A percentile compares a stretch with the other conserved stretches of the same genome.
phyloP scores from a whole-genome alignment of 2,797 vertebrate genomes.

The Girardinus metallicus region DNA sequence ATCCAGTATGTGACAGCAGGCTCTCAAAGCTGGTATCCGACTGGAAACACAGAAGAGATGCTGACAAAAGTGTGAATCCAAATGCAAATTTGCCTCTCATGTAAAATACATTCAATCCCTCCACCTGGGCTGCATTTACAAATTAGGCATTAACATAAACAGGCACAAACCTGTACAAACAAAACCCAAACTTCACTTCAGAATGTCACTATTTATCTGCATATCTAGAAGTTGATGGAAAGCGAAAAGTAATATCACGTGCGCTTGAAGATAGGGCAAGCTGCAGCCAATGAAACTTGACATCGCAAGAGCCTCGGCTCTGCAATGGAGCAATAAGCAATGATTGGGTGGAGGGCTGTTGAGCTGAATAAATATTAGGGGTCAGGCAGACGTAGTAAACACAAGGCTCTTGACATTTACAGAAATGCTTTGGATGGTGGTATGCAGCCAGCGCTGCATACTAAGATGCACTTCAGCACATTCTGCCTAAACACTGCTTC shows the following conservation, averaged over 20 bases:
- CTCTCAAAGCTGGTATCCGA: slow-evolving; percentile 1
- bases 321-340: slow-evolving; percentile 70
- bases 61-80: slow-evolving; percentile 31
- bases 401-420: slow-evolving; percentile 74
- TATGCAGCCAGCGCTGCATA: slow-evolving; percentile 49
- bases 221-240: slow-evolving; percentile 70
- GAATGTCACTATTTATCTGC: slow-evolving; percentile 77
- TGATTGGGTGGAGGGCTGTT: slow-evolving; percentile 66
- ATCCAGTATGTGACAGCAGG: slow-evolving; percentile 24
- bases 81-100: slow-evolving; percentile 65
- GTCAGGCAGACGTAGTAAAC: slow-evolving; percentile 64
- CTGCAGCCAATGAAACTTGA: slow-evolving; percentile 73
- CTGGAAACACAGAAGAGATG: slow-evolving; percentile 42
- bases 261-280: slow-evolving; percentile 70
- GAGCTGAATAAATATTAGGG: slow-evolving; percentile 77
- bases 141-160: slow-evolving; percentile 46
- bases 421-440: slow-evolving; percentile 64
- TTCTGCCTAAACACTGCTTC: slow-evolving; percentile 24
- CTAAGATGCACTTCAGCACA: slow-evolving; percentile 38
- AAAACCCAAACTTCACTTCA: slow-evolving; percentile 43
- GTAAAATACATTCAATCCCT: slow-evolving; percentile 66
- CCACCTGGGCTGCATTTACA: slow-evolving; percentile 58
- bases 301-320: slow-evolving; percentile 57
- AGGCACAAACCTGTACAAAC: slow-evolving; percentile 50
- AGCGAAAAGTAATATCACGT: slow-evolving; percentile 80